Evolutionary conservation across 2,113 vertebrate species (phyloP).

Genomic region (Cynocephalus volans): DNA sequence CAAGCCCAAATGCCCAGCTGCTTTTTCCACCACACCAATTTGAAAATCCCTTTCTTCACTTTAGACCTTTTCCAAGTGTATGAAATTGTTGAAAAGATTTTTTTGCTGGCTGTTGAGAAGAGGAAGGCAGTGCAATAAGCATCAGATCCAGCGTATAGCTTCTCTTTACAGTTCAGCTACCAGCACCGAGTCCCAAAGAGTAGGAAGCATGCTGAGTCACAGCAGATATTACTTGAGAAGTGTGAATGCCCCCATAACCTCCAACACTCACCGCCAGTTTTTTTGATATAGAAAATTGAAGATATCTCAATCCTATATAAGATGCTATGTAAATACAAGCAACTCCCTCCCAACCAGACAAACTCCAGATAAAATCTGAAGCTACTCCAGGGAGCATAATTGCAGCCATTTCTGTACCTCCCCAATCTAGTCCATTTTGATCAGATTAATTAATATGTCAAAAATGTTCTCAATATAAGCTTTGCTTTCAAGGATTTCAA

Average conservation of each 20-base stretch:
- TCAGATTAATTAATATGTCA: constrained; percentile 22
- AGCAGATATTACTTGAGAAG: background rate
- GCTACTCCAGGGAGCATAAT: background rate
- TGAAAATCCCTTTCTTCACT: background rate
- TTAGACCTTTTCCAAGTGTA: background rate
- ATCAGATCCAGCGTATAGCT: background rate
- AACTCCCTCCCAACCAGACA: background rate
- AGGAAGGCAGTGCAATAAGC: background rate
- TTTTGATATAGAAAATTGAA: background rate
- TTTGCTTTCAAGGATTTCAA: background rate
- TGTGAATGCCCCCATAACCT: background rate
- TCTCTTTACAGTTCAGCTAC: background rate
- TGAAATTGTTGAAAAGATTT: background rate
- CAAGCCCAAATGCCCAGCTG: background rate
- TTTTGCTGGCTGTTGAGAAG: background rate
- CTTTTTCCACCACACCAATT: background rate
- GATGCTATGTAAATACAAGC: background rate
- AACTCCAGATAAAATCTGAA: background rate
- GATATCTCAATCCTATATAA: background rate
- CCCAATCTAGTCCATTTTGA: background rate
- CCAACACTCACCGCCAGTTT: background rate
- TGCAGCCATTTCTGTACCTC: background rate
- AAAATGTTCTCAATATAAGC: background rate
- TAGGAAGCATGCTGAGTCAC: background rate
- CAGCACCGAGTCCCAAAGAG: background rate